Conservation (phyloP, 2,113 vertebrate species). For the Colinus virginianus region DNA sequence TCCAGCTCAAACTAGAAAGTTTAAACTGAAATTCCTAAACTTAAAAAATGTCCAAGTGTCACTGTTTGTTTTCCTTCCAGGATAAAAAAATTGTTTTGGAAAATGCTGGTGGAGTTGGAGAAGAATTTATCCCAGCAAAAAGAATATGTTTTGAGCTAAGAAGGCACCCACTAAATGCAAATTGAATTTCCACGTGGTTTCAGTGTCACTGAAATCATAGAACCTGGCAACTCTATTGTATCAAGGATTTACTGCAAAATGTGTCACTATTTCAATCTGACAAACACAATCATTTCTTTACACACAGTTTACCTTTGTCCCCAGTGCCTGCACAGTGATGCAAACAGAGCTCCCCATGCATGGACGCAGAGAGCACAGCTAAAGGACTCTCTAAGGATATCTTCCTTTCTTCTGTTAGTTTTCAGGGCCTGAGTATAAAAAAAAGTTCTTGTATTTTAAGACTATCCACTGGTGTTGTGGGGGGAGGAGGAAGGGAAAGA, state of each 20-base stretch:
- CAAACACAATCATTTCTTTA: neutral
- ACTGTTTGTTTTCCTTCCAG: neutral
- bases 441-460: accelerated
- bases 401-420: neutral
- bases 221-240: neutral
- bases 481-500: neutral
- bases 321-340: accelerated
- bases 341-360: neutral
- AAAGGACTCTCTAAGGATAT: neutral
- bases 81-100: neutral
- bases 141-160: neutral
- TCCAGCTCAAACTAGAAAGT: neutral
- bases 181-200: neutral
- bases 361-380: neutral
- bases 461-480: accelerated
- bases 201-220: neutral
- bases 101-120: neutral
- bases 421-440: neutral
- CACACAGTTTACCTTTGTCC: neutral
- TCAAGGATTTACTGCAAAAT: neutral
- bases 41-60: neutral
- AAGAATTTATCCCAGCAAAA: neutral
- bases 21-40: neutral
- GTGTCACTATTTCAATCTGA: neutral
- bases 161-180: neutral